A percentile compares a stretch with the other conserved stretches of the same genome.
Evolutionary conservation across 2,113 vertebrate species (phyloP).

Genomic region (Hyaena hyaena): DNA sequence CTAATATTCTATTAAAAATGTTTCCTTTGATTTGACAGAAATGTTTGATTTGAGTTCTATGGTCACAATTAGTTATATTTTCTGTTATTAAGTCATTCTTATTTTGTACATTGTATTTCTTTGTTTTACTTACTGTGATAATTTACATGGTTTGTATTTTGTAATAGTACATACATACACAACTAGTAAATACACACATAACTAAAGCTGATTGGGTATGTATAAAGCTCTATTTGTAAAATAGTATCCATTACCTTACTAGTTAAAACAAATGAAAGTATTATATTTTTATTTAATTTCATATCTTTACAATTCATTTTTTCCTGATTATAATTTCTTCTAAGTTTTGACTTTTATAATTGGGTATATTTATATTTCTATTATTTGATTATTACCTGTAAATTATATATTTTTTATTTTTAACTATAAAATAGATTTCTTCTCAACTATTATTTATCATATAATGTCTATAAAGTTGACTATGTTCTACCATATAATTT

Average conservation of each 20-base stretch:
- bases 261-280: background rate
- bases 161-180: background rate
- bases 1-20: background rate
- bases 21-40: conserved; percentile 10
- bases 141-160: background rate
- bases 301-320: background rate
- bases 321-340: background rate
- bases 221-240: background rate
- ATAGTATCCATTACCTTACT: background rate
- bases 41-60: background rate
- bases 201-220: background rate
- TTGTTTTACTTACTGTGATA: background rate
- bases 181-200: background rate
- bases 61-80: background rate
- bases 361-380: background rate
- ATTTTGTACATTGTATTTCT: background rate
- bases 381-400: background rate
- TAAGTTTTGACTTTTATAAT: background rate
- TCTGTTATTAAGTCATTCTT: background rate
- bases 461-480: background rate
- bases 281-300: background rate
- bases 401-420: conserved; percentile 12
- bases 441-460: background rate
- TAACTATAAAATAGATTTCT: background rate
- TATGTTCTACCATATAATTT: background rate